Evolutionary conservation across 1,140 invertebrate species (phyloP).

Genomic region (Panulirus ornatus): DNA sequence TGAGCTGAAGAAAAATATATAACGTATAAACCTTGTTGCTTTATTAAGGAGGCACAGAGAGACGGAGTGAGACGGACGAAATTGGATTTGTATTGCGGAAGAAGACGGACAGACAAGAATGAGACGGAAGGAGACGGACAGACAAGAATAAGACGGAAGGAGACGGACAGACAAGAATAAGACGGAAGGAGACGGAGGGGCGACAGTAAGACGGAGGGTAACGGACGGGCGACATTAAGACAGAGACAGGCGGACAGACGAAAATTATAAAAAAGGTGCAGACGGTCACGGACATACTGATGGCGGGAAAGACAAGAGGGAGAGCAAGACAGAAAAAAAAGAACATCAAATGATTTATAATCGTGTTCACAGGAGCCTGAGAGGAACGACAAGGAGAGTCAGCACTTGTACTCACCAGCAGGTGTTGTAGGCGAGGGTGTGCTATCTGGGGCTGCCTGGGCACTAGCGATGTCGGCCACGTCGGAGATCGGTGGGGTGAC

Average conservation of each 20-base stretch:
- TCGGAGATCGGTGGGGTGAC: slow-evolving; percentile 33
- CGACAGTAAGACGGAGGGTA: background rate
- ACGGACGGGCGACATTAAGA: background rate
- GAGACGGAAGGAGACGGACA: no score
- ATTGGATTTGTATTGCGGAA: no score
- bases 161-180: background rate
- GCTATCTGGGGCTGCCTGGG: slow-evolving; percentile 66
- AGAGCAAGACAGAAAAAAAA: background rate
- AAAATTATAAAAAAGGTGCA: background rate
- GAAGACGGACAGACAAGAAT: no score
- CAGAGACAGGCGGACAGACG: background rate
- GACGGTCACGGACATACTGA: background rate
- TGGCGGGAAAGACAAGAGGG: background rate
- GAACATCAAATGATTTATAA: background rate
- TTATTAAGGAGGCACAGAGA: no score
- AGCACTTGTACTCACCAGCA: slow-evolving; percentile 67
- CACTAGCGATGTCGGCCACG: slow-evolving; percentile 40
- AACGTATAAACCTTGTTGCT: no score
- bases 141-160: background rate
- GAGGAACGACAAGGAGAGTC: no score
- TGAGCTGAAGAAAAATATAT: no score
- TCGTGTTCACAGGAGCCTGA: background rate
- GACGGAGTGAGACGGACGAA: no score
- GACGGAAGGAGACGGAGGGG: background rate
- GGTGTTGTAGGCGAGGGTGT: slow-evolving; percentile 69